A percentile compares a stretch with the other conserved stretches of the same genome.
phyloP scores from a whole-genome alignment of 1,140 invertebrate species.

The Musca vetustissima region DNA sequence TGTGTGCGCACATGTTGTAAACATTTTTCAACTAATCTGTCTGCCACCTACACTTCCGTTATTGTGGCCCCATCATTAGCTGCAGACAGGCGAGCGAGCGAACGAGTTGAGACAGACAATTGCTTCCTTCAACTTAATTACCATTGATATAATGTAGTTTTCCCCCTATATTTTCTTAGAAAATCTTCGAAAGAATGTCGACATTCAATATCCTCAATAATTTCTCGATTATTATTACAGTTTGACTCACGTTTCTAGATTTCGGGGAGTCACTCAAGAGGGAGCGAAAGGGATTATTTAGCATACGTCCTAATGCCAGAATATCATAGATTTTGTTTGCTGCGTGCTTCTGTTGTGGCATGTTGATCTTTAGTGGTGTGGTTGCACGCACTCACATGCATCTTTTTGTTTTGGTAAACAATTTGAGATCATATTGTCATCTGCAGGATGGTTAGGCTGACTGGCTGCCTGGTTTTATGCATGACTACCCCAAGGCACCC shows the following conservation, averaged over 20 bases:
- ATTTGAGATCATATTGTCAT: too few relatives aligned
- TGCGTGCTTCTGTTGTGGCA: background rate
- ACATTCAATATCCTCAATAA: background rate
- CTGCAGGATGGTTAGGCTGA: too few relatives aligned
- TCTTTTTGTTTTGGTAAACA: too few relatives aligned
- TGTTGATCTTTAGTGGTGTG: background rate
- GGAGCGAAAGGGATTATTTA: too few relatives aligned
- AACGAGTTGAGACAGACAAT: slow-evolving; percentile 2
- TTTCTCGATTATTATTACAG: slow-evolving; percentile 7
- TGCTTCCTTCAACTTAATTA: background rate
- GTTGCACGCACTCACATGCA: background rate
- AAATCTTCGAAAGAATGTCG: slow-evolving; percentile 2
- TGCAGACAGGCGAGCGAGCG: too few relatives aligned
- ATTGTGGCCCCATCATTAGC: too few relatives aligned
- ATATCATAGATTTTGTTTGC: too few relatives aligned
- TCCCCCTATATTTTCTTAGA: background rate
- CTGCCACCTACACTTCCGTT: slow-evolving; percentile 14
- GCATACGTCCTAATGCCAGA: too few relatives aligned
- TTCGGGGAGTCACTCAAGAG: too few relatives aligned
- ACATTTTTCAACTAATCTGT: background rate
- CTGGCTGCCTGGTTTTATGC: too few relatives aligned
- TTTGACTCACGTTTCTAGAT: background rate
- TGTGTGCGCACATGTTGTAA: slow-evolving; percentile 10
- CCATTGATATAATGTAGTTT: background rate
- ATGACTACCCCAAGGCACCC: too few relatives aligned